Evolutionary conservation across 2,797 vertebrate species (phyloP), one percentile per base, ranked within the genome.

Genomic region (Tympanoctomys barrerae): DNA sequence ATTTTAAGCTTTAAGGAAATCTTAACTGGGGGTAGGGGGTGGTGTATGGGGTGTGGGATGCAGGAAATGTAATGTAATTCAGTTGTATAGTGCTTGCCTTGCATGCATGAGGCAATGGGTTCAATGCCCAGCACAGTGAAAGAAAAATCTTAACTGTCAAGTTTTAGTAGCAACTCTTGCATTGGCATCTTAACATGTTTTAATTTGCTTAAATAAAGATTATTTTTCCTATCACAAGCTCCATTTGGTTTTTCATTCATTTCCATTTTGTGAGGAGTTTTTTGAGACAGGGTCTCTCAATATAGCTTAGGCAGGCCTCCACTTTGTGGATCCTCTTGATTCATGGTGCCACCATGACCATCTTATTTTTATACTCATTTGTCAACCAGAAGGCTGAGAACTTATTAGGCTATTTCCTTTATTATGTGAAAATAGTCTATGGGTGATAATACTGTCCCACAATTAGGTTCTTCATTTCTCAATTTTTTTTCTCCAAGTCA

Each of bases 201-300:
- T 89, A 94, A 90, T 90, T 78, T 88, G 80, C 84, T 91, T 94
- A 96, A 97, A 94, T 96, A 95, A 94, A 96, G 42, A 91, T 33
- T 84, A 95, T 93, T 86, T 96, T 94, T 95, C 64, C 79, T 95
- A 70, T 66, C 39, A 77, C 36, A 73, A 89, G 10, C 7, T 89
- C 87, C 54, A 49, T 33, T 91, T 93, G 49, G 1, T 68, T 90
- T 91, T 70, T 70, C 83, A 75, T 91, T 91, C 75, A n/a, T 79
- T 92, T 84, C 89, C 46, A 82, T 57, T 61, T 36, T 68, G 18
- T n/a, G 18, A 9, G 61, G 19, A 24, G 59, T 70, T 7, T 70
- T 70, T 36, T 70, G 16, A 70, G 66, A 70, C 33, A 8, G 7
- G 66, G 66, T 70, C 66, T 36, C 33, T 70, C 18, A n/a, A 5